A percentile compares a stretch with the other conserved stretches of the same genome.
Evolutionary conservation across 2,113 vertebrate genomes (phyloP).

Genomic region (Paralichthys olivaceus): DNA sequence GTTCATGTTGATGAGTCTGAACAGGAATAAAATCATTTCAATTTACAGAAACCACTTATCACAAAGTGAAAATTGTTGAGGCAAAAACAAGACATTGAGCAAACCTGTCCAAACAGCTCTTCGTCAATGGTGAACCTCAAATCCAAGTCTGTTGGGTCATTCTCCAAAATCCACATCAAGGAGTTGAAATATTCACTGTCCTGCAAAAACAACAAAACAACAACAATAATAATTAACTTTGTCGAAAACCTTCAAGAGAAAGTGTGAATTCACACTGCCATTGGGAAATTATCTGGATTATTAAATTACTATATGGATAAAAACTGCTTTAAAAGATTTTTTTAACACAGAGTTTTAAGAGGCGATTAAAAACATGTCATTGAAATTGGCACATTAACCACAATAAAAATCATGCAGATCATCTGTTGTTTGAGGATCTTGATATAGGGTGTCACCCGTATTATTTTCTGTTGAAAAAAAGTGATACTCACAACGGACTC

Average conservation of each 20-base stretch:
- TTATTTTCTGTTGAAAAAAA: background rate
- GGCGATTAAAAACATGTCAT: background rate
- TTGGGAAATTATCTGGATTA: background rate
- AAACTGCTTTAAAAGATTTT: background rate
- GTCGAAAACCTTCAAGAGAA: background rate
- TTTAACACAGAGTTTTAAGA: background rate
- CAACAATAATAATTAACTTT: background rate
- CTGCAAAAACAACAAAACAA: constrained; percentile 70
- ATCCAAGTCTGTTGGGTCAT: constrained; percentile 95
- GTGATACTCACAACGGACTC: constrained; percentile 93
- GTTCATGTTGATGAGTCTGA: constrained; percentile 96
- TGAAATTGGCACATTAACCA: no score
- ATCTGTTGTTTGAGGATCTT: background rate
- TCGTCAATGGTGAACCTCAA: constrained; percentile 95
- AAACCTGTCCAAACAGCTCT: constrained; percentile 98
- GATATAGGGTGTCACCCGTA: background rate
- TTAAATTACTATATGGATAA: background rate
- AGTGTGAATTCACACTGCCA: background rate
- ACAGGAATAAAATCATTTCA: constrained; percentile 15
- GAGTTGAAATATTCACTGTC: constrained; percentile 98
- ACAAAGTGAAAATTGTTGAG: background rate
- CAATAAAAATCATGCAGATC: background rate
- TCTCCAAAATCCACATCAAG: constrained; percentile 96
- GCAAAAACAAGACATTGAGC: constrained; percentile 14
- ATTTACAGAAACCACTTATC: no score